Evolutionary conservation across 2,888 invertebrate genomes (phyloP).

Genomic region (Neoscelio sp.): DNA sequence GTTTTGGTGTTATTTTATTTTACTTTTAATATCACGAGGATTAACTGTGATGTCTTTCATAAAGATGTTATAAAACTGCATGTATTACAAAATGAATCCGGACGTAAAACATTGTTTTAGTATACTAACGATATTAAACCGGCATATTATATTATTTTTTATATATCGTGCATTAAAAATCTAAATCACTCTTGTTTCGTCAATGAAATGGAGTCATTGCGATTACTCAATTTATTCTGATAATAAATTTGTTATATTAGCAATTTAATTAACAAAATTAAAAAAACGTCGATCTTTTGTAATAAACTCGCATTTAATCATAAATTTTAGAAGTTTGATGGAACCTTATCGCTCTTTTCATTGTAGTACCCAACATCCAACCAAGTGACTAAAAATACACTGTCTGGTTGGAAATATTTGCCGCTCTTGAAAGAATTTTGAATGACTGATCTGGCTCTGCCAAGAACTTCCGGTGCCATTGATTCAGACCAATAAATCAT

Average conservation of each 20-base stretch:
- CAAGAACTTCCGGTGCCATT: slow-evolving; percentile 85
- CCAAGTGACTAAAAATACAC: slow-evolving; percentile 96
- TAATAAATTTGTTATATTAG: no score
- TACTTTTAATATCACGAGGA: slow-evolving; percentile 24
- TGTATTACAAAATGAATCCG: slow-evolving; percentile 1
- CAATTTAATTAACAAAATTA: no score
- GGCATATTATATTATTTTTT: slow-evolving; percentile 27
- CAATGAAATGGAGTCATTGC: no score
- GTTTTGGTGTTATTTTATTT: slow-evolving; percentile 11
- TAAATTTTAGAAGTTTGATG: no score
- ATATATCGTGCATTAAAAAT: slow-evolving; percentile 32
- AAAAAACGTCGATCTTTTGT: no score
- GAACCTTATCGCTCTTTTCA: slow-evolving; percentile 86
- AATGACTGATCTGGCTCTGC: slow-evolving; percentile 89
- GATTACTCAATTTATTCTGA: no score
- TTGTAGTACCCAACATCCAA: slow-evolving; percentile 91
- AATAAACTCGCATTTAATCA: no score
- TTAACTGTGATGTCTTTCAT: slow-evolving; percentile 26
- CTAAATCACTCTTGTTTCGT: no score
- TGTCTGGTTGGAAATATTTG: slow-evolving; percentile 89
- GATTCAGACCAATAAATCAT: slow-evolving; percentile 90
- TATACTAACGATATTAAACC: slow-evolving; percentile 36
- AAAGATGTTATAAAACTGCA: slow-evolving; percentile 35
- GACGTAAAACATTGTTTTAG: slow-evolving; percentile 28
- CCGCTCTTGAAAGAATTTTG: slow-evolving; percentile 90